phyloP scores from a whole-genome alignment of 2,888 invertebrate species.

The Cheilosia pagana region DNA sequence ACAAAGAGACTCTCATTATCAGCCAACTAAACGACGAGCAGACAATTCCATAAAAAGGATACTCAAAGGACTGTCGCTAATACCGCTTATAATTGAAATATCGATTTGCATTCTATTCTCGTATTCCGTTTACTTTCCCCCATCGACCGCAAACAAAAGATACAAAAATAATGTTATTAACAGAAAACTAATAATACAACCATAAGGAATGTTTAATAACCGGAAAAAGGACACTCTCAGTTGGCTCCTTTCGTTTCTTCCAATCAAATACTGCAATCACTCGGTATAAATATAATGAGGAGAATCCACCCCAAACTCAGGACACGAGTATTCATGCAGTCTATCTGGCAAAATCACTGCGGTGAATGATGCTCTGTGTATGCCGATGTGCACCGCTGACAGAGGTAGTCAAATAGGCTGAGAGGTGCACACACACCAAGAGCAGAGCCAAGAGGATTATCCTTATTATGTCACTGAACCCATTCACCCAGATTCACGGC shows the following conservation, averaged over 20 bases:
- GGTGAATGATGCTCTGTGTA: conserved; percentile 39
- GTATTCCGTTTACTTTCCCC: conserved; percentile 1
- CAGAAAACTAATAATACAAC: conserved; percentile 44
- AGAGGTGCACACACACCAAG: conserved; percentile 37
- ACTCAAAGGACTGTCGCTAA: conserved; percentile 31
- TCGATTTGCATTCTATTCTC: conserved; percentile 41
- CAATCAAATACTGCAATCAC: conserved; percentile 30
- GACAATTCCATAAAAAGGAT: conserved; percentile 21
- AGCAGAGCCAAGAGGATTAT: conserved; percentile 33
- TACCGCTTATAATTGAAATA: conserved; percentile 66
- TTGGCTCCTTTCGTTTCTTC: neutral
- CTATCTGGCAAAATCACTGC: conserved; percentile 58
- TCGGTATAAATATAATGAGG: conserved; percentile 56
- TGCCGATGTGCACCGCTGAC: conserved; percentile 51
- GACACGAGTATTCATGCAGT: conserved; percentile 54
- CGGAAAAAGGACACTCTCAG: conserved; percentile 64
- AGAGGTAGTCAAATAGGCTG: conserved; percentile 53
- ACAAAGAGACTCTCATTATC: conserved; percentile 38
- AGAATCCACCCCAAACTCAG: neutral
- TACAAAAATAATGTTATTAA: neutral
- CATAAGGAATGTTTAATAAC: conserved; percentile 68
- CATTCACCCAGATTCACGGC: conserved; percentile 71
- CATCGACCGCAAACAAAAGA: neutral
- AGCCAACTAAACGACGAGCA: conserved; percentile 9
- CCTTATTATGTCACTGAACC: conserved; percentile 72